phyloP scores from a whole-genome alignment of 2,113 vertebrate genomes.

The Seriola dumerili region DNA sequence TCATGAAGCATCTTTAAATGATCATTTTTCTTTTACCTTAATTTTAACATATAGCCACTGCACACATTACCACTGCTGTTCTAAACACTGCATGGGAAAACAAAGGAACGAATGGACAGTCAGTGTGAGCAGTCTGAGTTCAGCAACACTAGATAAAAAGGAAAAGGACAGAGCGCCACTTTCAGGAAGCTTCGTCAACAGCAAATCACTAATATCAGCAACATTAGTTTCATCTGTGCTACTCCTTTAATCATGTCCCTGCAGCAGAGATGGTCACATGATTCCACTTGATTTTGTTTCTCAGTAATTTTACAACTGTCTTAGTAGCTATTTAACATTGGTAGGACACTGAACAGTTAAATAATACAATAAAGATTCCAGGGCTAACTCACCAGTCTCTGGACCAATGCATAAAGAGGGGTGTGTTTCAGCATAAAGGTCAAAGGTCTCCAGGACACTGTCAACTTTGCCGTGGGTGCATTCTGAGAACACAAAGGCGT shows the following conservation, averaged over 20 bases:
- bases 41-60: no score
- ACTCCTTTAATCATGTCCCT: no score
- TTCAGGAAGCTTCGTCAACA: not conserved
- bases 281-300: no score
- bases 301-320: no score
- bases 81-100: not conserved
- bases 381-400: conserved; percentile 64
- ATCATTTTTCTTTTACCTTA: no score
- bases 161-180: not conserved
- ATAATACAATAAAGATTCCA: not conserved
- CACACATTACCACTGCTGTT: not conserved
- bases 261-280: no score
- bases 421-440: conserved; percentile 68
- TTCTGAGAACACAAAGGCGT: conserved; percentile 78
- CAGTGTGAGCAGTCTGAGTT: no score
- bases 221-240: no score
- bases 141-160: no score
- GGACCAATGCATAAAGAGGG: conserved; percentile 67
- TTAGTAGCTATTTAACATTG: no score
- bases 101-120: no score
- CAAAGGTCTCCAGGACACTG: conserved; percentile 82
- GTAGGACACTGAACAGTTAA: not conserved
- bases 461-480: conserved; percentile 81
- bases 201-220: not conserved
- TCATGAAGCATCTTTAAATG: no score